These are phyloP conservation scores for Cerceris ruficornis DNA, from an alignment of 2,888 invertebrate genomes.

Conservation along the genomic window DNA sequence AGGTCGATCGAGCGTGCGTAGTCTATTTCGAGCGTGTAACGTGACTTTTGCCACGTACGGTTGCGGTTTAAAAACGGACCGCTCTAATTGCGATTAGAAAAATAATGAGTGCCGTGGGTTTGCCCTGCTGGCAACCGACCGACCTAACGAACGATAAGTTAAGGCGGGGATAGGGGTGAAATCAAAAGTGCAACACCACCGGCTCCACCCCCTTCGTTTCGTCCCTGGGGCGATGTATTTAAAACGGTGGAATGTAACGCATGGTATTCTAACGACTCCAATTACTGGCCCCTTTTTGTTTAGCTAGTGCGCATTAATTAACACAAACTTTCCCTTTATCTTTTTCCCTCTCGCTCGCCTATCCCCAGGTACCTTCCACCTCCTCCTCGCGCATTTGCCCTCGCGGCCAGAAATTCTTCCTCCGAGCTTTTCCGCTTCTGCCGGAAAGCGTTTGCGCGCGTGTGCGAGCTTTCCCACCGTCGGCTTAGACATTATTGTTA, in stretches of 20 bases:
- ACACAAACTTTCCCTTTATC: slow-evolving; percentile 28
- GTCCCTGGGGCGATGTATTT: too few relatives aligned
- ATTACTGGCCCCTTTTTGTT: slow-evolving; percentile 38
- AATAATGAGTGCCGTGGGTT: too few relatives aligned
- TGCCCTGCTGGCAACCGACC: too few relatives aligned
- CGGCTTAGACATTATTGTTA: slow-evolving; percentile 30
- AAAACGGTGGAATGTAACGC: background rate
- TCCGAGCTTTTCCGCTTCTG: slow-evolving; percentile 26
- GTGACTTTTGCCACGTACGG: too few relatives aligned
- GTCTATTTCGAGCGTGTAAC: too few relatives aligned
- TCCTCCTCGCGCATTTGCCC: slow-evolving; percentile 2
- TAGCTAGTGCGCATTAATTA: slow-evolving; percentile 44
- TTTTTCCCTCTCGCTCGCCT: slow-evolving; percentile 2
- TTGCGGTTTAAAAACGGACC: too few relatives aligned
- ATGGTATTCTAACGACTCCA: slow-evolving; percentile 22
- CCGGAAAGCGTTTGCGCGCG: slow-evolving; percentile 20
- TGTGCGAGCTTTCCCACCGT: slow-evolving; percentile 16
- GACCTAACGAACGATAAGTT: too few relatives aligned
- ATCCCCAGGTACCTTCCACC: background rate
- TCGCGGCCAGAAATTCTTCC: slow-evolving; percentile 23
- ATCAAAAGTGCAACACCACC: too few relatives aligned
- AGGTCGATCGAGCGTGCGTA: too few relatives aligned
- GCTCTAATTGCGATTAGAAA: background rate
- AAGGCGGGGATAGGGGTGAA: too few relatives aligned
- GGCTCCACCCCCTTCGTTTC: too few relatives aligned